Conservation (phyloP, 2,888 invertebrate species). For the Brachyptera risi region DNA sequence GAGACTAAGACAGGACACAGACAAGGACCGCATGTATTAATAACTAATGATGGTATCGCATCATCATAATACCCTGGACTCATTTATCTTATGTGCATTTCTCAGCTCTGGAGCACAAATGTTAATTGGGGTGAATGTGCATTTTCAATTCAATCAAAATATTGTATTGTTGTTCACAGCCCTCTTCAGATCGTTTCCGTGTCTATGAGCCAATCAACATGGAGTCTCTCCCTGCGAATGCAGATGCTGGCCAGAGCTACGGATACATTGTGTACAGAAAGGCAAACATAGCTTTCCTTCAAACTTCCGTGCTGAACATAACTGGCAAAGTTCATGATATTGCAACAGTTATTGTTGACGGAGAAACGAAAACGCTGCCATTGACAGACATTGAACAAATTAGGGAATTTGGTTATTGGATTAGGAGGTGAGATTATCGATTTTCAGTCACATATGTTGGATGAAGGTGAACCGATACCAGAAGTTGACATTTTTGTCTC, state of each 20-base stretch:
- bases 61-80: no score
- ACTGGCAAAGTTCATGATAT: slow-evolving; percentile 49
- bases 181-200: slow-evolving; percentile 20
- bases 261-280: slow-evolving; percentile 54
- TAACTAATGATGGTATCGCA: no score
- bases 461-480: no score
- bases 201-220: slow-evolving; percentile 35
- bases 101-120: no score
- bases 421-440: slow-evolving; percentile 37
- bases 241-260: slow-evolving; percentile 52
- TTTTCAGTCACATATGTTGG: no score
- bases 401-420: slow-evolving; percentile 46
- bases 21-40: no score
- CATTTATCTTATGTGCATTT: no score
- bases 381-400: slow-evolving; percentile 40
- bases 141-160: no score
- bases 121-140: no score
- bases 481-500: no score
- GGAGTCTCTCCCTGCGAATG: slow-evolving; percentile 44
- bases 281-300: slow-evolving; percentile 31
- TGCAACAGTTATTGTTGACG: slow-evolving; percentile 50
- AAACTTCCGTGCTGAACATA: slow-evolving; percentile 41
- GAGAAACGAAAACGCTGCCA: slow-evolving; percentile 43
- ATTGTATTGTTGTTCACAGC: no score
- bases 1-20: no score